Conservation (phyloP, 2,113 vertebrate genomes). For the Datnioides undecimradiatus region DNA sequence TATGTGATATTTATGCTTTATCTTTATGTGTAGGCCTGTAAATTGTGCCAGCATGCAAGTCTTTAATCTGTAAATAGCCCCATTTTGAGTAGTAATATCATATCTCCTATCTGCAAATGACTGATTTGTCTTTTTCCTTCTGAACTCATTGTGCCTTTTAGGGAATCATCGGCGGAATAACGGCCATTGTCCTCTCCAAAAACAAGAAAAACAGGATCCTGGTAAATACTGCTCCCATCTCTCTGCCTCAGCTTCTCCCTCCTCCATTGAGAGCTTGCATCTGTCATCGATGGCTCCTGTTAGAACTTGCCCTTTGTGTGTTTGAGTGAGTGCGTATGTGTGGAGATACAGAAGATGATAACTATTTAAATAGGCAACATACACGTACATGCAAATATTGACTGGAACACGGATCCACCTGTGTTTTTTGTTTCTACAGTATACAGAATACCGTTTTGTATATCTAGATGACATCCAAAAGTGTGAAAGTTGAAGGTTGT, state of each 20-base stretch:
- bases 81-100: background rate
- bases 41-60: background rate
- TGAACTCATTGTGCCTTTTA: constrained; percentile 52
- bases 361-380: background rate
- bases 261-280: background rate
- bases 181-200: constrained; percentile 88
- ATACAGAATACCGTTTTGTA: background rate
- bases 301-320: constrained; percentile 47
- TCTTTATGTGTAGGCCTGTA: too few species aligned
- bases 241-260: background rate
- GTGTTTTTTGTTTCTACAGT: background rate
- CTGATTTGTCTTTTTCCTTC: background rate
- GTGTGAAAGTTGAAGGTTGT: too few species aligned
- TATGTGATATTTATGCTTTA: too few species aligned
- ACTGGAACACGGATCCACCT: background rate
- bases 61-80: background rate
- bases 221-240: constrained; percentile 75
- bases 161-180: constrained; percentile 84
- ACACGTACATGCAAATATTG: background rate
- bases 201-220: constrained; percentile 83
- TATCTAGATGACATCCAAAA: background rate
- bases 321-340: background rate
- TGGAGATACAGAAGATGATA: background rate
- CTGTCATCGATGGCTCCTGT: constrained; percentile 42
- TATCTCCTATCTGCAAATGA: background rate